Conservation (phyloP, 2,113 vertebrate genomes). For the Lynx canadensis region DNA sequence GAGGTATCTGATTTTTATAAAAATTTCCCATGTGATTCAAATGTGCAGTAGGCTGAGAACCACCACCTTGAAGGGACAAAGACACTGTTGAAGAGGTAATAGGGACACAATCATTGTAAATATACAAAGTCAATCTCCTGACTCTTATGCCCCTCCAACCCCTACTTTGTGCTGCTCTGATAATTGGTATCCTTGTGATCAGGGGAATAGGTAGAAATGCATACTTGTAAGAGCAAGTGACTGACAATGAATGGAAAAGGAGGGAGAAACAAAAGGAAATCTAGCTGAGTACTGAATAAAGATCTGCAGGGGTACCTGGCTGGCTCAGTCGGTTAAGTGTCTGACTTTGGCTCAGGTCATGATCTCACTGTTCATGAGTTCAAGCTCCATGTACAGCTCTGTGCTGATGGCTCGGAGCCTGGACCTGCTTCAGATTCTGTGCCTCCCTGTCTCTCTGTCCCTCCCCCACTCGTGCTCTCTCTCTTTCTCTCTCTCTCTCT, state of each 20-base stretch:
- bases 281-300: conserved; percentile 5
- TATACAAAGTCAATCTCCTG: background rate
- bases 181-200: background rate
- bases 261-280: background rate
- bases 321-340: too few relatives aligned
- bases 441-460: too few relatives aligned
- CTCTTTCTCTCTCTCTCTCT: too few relatives aligned
- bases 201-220: background rate
- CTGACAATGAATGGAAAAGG: conserved; percentile 24
- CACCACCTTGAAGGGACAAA: background rate
- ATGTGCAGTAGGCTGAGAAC: background rate
- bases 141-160: background rate
- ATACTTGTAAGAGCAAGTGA: background rate
- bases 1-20: background rate
- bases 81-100: background rate
- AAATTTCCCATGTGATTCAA: background rate
- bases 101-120: conserved; percentile 26
- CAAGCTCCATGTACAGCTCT: too few relatives aligned
- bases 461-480: too few relatives aligned
- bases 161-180: background rate
- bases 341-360: too few relatives aligned
- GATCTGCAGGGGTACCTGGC: background rate
- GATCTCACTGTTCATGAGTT: too few relatives aligned
- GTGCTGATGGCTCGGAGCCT: too few relatives aligned
- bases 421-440: too few relatives aligned